Conservation (phyloP, 37 sponge, comb jelly and placozoan genomes). For the Petrosia ficiformis region DNA sequence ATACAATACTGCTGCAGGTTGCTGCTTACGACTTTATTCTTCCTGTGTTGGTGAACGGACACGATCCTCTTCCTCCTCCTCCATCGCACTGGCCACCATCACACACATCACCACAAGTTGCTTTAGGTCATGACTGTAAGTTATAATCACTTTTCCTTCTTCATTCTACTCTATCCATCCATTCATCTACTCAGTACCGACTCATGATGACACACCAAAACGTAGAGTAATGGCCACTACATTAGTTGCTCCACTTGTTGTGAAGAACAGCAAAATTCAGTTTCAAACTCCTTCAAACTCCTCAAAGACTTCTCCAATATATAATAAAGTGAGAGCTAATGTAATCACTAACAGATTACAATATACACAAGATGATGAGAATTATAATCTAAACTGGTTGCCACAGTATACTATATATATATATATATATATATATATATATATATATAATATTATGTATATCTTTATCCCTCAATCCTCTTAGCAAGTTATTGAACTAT, state of each 20-base stretch:
- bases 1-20: constrained; percentile 55
- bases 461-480: background rate
- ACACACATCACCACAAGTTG: constrained; percentile 14
- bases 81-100: constrained; percentile 82
- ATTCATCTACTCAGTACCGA: constrained; percentile 12
- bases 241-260: constrained; percentile 47
- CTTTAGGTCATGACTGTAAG: background rate
- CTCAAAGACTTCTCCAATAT: too few species aligned
- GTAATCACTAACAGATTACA: too few species aligned
- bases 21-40: constrained; percentile 88
- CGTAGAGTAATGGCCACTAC: constrained; percentile 81
- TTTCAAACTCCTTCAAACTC: constrained; percentile 36
- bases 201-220: constrained; percentile 50
- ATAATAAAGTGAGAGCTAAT: too few species aligned
- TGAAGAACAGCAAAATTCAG: constrained; percentile 28
- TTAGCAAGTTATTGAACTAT: constrained; percentile 23
- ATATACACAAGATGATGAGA: too few species aligned
- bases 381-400: too few species aligned
- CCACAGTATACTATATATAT: too few species aligned
- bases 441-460: too few species aligned
- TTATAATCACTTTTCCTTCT: background rate
- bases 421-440: too few species aligned
- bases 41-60: constrained; percentile 85
- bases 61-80: constrained; percentile 74
- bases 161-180: background rate